phyloP scores from a whole-genome alignment of 2,113 vertebrate species.

The Leptobrachium ailaonicum region DNA sequence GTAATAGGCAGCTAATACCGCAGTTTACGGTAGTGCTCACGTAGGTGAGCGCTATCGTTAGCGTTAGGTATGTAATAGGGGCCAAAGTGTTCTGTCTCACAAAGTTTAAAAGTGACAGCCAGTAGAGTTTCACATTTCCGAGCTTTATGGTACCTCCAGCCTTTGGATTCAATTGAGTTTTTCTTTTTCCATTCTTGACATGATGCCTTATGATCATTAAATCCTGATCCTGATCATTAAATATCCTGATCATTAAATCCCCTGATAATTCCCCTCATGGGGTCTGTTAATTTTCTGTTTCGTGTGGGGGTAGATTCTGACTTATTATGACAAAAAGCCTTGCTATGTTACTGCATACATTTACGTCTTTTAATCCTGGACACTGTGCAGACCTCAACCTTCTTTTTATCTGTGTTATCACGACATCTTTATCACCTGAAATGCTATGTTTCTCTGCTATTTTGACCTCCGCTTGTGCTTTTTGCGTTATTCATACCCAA shows the following conservation, averaged over 20 bases:
- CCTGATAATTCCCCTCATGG: not conserved
- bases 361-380: constrained; percentile 35
- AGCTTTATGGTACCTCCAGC: no score
- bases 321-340: constrained; percentile 23
- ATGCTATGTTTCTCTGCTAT: constrained; percentile 22
- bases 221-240: not conserved
- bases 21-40: no score
- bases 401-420: constrained; percentile 39
- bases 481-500: constrained; percentile 11
- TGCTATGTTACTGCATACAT: constrained; percentile 2
- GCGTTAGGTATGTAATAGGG: no score
- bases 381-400: constrained; percentile 28
- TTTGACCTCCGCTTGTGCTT: constrained; percentile 8
- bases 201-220: constrained; percentile 4
- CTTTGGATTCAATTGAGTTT: no score
- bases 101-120: no score
- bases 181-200: not conserved
- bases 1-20: no score
- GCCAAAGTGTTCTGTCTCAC: no score
- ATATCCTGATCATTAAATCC: constrained; percentile 17
- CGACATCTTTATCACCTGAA: not conserved
- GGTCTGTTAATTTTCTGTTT: constrained; percentile 26
- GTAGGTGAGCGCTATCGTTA: no score
- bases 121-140: no score
- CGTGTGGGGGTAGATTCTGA: constrained; percentile 6